Evolutionary conservation across 2,888 invertebrate genomes (phyloP), one percentile per base, ranked within the genome.

Genomic region (Troides oblongomaculatus): DNA sequence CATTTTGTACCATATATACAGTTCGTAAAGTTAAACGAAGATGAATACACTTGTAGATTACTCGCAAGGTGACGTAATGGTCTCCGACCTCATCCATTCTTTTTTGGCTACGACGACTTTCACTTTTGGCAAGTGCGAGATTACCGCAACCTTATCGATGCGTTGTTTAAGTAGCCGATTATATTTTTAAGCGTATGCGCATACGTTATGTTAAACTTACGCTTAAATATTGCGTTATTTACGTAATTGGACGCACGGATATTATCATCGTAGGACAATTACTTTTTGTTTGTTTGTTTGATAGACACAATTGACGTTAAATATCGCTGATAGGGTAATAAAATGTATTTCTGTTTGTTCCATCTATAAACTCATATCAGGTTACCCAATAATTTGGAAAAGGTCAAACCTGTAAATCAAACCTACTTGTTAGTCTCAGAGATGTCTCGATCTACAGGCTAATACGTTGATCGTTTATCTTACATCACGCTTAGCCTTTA

Each of bases 101-200:
- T 81, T 81, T 86, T 86, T 82, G 85, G 85, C 73, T 72, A 75
- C 74, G 74, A 77, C 81, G 70, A 84, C 87, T 87, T 87, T 87
- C 86, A 86, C 87, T 87, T 87, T 84, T 81, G 76, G 79, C 77
- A 66, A 74, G 77, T 75, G 75, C 76, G 73, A 76, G 76, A 76
- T 75, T 68, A 68, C 66, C 64, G 68, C 66, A 64, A 63, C 30
- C 66, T 66, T 71, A 70, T 66, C 66, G 74, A 72, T 74, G 66
- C 66, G 69, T 70, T 69, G 70, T 69, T 53, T 64, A 73, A 61
- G 60, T 58, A 70, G 62, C 43, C 36, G 23, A 56, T 50, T 70
- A 64, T 71, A 30, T 69, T 66, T 57, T 68, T 61, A 70, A 68
- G 62, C 39, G 36, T 43, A 62, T 69, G 68, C 62, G 62, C 66